Evolutionary conservation across 64 coral and sea anemone species (phyloP).

Genomic region (Platygyra sinensis): DNA sequence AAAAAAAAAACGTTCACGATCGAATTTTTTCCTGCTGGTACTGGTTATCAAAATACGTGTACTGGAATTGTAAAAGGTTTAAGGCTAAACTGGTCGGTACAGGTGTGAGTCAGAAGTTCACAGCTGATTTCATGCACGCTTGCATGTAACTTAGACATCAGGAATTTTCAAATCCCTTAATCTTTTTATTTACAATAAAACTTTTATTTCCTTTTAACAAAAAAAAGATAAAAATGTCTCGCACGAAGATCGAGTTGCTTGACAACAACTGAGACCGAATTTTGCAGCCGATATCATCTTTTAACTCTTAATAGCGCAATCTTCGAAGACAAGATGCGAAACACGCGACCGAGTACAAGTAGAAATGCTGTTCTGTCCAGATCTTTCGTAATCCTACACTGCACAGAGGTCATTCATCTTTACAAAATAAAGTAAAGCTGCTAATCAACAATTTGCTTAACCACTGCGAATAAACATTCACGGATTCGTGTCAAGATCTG

Average conservation of each 20-base stretch:
- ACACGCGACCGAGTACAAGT: background rate
- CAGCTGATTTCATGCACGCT: too few species aligned
- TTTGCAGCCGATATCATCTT: background rate
- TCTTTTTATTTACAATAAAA: background rate
- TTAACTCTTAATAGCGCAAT: background rate
- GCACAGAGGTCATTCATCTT: background rate
- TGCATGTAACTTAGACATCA: too few species aligned
- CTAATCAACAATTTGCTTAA: background rate
- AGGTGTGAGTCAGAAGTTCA: background rate
- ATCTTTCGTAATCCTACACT: background rate
- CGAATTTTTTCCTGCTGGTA: background rate
- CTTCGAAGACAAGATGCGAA: background rate
- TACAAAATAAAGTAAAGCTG: background rate
- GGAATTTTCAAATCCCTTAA: too few species aligned
- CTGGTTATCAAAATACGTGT: background rate
- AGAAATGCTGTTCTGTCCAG: background rate
- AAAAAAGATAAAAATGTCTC: background rate
- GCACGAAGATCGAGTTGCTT: background rate
- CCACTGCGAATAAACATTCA: background rate
- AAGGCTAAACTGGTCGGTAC: background rate
- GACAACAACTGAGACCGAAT: background rate
- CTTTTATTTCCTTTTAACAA: background rate
- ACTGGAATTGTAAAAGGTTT: background rate
- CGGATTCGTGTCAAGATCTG: slow-evolving; percentile 7
- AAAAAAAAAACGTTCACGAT: slow-evolving; percentile 29